Base-by-base conservation (phyloP, 2,888 invertebrate genomes). In the Megalurothrips usitatus region DNA sequence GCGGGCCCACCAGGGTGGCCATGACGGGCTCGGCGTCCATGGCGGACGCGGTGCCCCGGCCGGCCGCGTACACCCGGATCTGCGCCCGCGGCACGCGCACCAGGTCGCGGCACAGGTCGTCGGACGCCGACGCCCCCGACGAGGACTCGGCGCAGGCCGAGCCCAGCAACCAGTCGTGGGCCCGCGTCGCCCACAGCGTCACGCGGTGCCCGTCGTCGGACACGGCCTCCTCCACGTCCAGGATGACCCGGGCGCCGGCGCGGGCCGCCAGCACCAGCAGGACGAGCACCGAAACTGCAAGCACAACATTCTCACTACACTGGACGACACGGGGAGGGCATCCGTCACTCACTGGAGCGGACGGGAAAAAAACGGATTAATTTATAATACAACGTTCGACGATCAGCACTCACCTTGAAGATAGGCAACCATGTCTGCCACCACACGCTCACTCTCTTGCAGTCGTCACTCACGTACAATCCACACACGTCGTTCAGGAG, bases 21-120 rank as follows among this genome's bases (percentile, higher is more conserved):
- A 63, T 80, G 80, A 80, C 79, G 80, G 48, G 83, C 34, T 80
- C 82, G 48, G 81, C 81, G 79, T 82, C 84, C 80, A 82, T 82
- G 82, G 83, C 84, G 47, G 84, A 84, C 79, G 23, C 26, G 0
- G 68, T 26, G 83, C 82, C 48, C 82, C 80, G 34, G 84, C 82
- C 52, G 82, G 81, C 79, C 83, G 81, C 81, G 68, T 75, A 75
- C 68, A 75, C 68, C 26, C 68, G 68, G 68, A 75, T 75, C 26
- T 75, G 68, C 10, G 68, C 68, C 23, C 68, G 68, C 11, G 68
- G 68, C 68, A 75, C 68, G 11, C 26, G 23, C 2, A 75, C 68
- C 68, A 75, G 68, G 68, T 75, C 68, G 68, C 68, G 68, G 26
- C 68, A 75, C 26, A 75, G 68, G 68, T 75, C 68, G 26, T 1